Evolutionary conservation across 2,888 invertebrate genomes (phyloP).

Genomic region (Xestia ashworthii): DNA sequence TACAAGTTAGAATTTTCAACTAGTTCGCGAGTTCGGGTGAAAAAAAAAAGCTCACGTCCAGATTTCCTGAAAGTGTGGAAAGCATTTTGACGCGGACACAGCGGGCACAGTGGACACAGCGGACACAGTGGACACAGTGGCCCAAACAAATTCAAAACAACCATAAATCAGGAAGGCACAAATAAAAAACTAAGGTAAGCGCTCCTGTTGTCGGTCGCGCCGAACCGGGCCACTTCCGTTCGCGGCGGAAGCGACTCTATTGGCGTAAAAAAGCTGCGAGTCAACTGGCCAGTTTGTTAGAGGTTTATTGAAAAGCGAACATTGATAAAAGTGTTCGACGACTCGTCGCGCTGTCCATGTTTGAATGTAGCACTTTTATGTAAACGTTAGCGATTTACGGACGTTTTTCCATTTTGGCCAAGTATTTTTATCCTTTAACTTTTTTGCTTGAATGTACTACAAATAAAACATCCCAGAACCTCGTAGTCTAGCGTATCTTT

Average conservation of each 20-base stretch:
- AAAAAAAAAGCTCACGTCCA: constrained; percentile 67
- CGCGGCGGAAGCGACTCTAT: constrained; percentile 85
- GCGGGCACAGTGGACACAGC: constrained; percentile 59
- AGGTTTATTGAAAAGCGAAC: constrained; percentile 83
- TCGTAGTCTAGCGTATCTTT: not conserved
- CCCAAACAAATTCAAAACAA: constrained; percentile 87
- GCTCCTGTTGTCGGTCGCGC: constrained; percentile 87
- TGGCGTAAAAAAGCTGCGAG: constrained; percentile 87
- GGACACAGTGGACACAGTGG: constrained; percentile 69
- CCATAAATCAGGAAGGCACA: constrained; percentile 87
- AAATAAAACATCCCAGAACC: constrained; percentile 4
- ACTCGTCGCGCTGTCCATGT: constrained; percentile 69
- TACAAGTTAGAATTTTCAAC: constrained; percentile 61
- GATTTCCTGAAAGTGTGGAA: constrained; percentile 83
- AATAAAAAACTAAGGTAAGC: constrained; percentile 91
- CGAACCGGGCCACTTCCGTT: constrained; percentile 84
- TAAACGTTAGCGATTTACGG: constrained; percentile 68
- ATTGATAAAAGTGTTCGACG: constrained; percentile 81
- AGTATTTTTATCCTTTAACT: constrained; percentile 22
- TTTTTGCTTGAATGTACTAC: constrained; percentile 21
- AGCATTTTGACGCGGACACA: constrained; percentile 84
- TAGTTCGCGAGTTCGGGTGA: constrained; percentile 65
- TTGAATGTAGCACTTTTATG: constrained; percentile 73
- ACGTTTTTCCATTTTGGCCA: constrained; percentile 47
- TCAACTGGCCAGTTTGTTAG: constrained; percentile 85